A percentile compares a stretch with the other conserved stretches of the same genome.
phyloP scores from a whole-genome alignment of 2,797 vertebrate genomes.

The Macropodus opercularis region DNA sequence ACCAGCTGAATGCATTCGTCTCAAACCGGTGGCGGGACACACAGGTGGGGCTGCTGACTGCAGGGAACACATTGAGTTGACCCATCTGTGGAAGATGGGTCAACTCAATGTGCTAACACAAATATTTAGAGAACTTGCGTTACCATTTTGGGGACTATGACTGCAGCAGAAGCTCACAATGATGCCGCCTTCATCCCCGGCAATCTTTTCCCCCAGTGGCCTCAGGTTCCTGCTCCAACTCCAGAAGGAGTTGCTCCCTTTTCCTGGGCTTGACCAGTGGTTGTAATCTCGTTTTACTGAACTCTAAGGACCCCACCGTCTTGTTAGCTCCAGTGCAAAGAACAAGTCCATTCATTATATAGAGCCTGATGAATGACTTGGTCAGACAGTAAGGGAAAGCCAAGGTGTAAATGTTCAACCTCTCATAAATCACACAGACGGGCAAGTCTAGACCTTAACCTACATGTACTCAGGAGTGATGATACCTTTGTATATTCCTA shows the following conservation, averaged over 20 bases:
- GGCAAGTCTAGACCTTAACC: slow-evolving; percentile 86
- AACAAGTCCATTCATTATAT: slow-evolving; percentile 87
- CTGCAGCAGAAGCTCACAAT: slow-evolving; percentile 44
- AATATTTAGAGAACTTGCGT: slow-evolving; percentile 17
- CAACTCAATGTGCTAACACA: slow-evolving; percentile 11
- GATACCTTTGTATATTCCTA: slow-evolving; percentile 79
- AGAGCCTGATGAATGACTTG: slow-evolving; percentile 86
- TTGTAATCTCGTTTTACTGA: slow-evolving; percentile 85
- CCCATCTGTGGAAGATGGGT: slow-evolving; percentile 3
- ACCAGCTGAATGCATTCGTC: not conserved
- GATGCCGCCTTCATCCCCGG: slow-evolving; percentile 35
- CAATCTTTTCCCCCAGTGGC: slow-evolving; percentile 20
- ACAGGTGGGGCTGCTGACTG: slow-evolving; percentile 1
- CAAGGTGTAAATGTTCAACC: slow-evolving; percentile 87
- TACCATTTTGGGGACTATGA: slow-evolving; percentile 40
- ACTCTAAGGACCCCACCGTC: slow-evolving; percentile 82
- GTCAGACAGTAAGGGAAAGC: slow-evolving; percentile 86
- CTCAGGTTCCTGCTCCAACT: slow-evolving; percentile 54
- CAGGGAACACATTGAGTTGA: slow-evolving; percentile 14
- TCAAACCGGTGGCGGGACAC: slow-evolving; percentile 6
- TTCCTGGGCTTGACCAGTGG: slow-evolving; percentile 80
- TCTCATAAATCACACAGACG: slow-evolving; percentile 86
- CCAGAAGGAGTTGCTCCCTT: slow-evolving; percentile 72
- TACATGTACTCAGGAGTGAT: slow-evolving; percentile 85
- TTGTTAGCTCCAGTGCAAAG: slow-evolving; percentile 83